Evolutionary conservation across 2,113 vertebrate species (phyloP).

Genomic region (Ramphastos sulfuratus): DNA sequence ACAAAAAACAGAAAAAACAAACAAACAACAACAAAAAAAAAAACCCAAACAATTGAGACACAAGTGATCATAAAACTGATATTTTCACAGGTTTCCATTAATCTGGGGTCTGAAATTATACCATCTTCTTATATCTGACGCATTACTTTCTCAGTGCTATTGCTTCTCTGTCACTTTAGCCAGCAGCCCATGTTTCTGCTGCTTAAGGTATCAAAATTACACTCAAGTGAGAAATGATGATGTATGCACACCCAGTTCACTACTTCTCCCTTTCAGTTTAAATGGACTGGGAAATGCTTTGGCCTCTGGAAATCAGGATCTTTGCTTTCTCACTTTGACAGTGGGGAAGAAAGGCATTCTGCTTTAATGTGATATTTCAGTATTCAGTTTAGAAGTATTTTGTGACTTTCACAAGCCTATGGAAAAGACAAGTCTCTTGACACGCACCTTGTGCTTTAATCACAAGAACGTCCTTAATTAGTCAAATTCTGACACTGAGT

Average conservation of each 20-base stretch:
- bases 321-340: neutral
- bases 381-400: slow-evolving; percentile 9
- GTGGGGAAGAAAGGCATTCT: neutral
- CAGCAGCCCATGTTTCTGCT: neutral
- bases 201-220: neutral
- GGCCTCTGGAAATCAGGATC: neutral
- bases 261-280: neutral
- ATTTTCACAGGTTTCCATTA: neutral
- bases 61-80: neutral
- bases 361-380: neutral
- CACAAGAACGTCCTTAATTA: slow-evolving; percentile 45
- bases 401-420: neutral
- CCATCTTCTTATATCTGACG: neutral
- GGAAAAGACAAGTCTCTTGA: slow-evolving; percentile 23
- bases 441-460: slow-evolving; percentile 37
- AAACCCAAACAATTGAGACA: neutral
- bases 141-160: neutral
- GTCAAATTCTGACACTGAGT: slow-evolving; percentile 30
- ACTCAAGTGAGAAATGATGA: slow-evolving; percentile 12
- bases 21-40: too few relatives aligned
- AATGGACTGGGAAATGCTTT: neutral
- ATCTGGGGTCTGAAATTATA: neutral
- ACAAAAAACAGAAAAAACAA: neutral
- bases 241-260: neutral
- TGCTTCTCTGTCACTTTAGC: neutral